Conservation (phyloP, 2,113 vertebrate species). For the Globicephala melas region DNA sequence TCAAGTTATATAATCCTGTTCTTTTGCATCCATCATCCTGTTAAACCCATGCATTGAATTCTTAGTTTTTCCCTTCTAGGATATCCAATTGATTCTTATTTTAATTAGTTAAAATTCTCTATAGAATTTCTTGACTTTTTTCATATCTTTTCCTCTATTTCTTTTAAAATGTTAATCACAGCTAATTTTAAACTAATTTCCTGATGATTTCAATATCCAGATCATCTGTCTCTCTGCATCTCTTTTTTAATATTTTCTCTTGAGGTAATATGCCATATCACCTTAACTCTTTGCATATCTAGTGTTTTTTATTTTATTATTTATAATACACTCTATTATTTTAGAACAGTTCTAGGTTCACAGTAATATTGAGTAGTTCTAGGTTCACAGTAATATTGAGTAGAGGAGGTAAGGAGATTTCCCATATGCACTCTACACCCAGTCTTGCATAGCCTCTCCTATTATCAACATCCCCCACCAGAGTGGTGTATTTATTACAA, state of each 20-base stretch:
- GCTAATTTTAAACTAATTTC: not conserved
- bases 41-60: not conserved
- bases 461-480: not conserved
- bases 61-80: not conserved
- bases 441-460: not conserved
- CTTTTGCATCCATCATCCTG: not conserved
- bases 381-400: not conserved
- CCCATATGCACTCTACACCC: not conserved
- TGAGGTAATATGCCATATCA: not conserved
- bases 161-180: not conserved
- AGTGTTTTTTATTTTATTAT: not conserved
- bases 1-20: not conserved
- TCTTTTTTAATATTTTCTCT: not conserved
- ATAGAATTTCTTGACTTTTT: not conserved
- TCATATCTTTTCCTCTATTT: not conserved
- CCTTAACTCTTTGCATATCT: not conserved
- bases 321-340: not conserved
- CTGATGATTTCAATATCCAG: not conserved
- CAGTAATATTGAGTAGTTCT: not conserved
- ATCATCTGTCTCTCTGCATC: not conserved
- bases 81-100: not conserved
- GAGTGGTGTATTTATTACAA: too few relatives aligned
- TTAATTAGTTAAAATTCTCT: not conserved
- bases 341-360: not conserved
- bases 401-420: not conserved